A percentile compares a stretch with the other conserved stretches of the same genome.
Evolutionary conservation across 2,113 vertebrate genomes (phyloP).

Genomic region (Hypomesus transpacificus): DNA sequence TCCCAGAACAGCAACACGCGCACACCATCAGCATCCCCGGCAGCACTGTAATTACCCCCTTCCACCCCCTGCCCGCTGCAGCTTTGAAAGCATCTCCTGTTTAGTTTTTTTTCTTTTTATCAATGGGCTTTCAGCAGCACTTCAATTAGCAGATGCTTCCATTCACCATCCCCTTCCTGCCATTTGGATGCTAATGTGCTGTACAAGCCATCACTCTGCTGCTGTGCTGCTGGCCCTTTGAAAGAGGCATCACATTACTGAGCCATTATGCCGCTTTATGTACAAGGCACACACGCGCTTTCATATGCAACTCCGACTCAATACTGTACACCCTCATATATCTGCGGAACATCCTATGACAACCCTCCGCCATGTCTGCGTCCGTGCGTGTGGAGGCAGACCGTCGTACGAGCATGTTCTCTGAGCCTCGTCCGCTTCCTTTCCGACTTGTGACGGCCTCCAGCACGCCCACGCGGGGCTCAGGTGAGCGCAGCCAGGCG

Average conservation of each 20-base stretch:
- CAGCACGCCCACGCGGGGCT: conserved; percentile 2
- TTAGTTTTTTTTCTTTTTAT: conserved; percentile 41
- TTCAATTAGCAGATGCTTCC: conserved; percentile 75
- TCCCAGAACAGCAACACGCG: conserved; percentile 41
- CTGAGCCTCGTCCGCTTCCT: background rate
- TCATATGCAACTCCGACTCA: conserved; percentile 45
- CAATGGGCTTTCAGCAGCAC: conserved; percentile 70
- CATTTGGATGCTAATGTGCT: conserved; percentile 68
- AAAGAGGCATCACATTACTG: conserved; percentile 64
- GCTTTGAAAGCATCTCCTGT: conserved; percentile 61
- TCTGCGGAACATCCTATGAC: no score
- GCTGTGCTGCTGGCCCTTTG: conserved; percentile 51
- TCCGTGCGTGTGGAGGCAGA: no score
- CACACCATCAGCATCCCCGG: conserved; percentile 39
- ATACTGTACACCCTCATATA: conserved; percentile 12
- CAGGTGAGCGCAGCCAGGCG: conserved; percentile 34
- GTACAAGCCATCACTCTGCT: conserved; percentile 60
- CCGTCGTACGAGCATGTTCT: no score
- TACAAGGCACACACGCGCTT: conserved; percentile 53
- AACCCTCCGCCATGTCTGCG: no score
- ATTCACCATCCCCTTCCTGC: conserved; percentile 73
- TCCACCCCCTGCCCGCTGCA: conserved; percentile 49
- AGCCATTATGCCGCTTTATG: conserved; percentile 49
- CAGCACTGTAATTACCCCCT: conserved; percentile 64
- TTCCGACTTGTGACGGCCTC: background rate